These are phyloP conservation scores for Cinclus mexicanus DNA, from an alignment of 2,113 vertebrate species.

Conservation along the genomic window DNA sequence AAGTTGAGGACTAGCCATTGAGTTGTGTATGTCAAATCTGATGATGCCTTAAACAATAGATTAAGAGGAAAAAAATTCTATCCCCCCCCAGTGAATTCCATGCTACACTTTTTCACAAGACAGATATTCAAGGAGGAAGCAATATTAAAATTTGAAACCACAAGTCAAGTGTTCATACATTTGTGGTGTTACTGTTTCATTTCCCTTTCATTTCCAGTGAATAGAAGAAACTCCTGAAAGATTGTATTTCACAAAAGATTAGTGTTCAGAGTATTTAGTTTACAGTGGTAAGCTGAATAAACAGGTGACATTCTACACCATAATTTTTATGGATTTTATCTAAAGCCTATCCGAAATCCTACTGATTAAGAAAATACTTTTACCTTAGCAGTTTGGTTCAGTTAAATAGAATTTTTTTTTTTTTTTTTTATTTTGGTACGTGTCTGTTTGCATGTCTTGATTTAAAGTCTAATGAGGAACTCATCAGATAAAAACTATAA, in stretches of 20 bases:
- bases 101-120: background rate
- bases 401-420: background rate
- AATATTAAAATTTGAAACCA: background rate
- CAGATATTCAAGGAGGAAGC: background rate
- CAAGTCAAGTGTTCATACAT: background rate
- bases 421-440: background rate
- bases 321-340: background rate
- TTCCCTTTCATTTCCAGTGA: background rate
- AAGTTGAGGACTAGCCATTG: background rate
- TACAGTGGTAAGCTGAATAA: background rate
- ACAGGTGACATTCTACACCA: background rate
- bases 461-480: background rate
- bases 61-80: background rate
- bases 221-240: background rate
- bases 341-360: background rate
- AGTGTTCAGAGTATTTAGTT: background rate
- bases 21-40: background rate
- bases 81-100: accelerated
- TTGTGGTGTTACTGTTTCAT: background rate
- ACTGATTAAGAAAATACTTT: background rate
- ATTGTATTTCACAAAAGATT: background rate
- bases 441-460: background rate
- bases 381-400: background rate
- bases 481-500: background rate
- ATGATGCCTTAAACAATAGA: background rate